A percentile compares a stretch with the other conserved stretches of the same genome.
These are phyloP conservation scores for Miniopterus natalensis DNA, from an alignment of 2,113 vertebrate genomes.

Conservation along the genomic window DNA sequence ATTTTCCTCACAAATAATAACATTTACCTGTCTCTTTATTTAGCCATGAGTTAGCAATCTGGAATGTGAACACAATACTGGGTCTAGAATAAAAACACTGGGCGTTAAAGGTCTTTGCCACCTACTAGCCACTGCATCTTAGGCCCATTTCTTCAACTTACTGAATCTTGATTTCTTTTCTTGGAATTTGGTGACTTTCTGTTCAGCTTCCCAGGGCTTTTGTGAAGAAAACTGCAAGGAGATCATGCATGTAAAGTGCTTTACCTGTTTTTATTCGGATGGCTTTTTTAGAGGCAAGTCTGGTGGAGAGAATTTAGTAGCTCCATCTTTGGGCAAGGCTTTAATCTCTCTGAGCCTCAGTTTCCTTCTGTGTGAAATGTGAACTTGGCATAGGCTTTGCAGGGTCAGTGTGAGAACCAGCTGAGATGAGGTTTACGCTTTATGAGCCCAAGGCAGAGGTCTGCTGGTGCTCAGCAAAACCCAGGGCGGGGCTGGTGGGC, in stretches of 20 bases:
- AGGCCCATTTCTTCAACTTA: neutral
- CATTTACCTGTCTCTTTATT: neutral
- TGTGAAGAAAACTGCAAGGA: conserved; percentile 24
- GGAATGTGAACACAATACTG: neutral
- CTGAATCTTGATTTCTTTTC: neutral
- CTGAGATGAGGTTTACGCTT: neutral
- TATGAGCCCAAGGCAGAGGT: no score
- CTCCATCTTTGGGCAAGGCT: neutral
- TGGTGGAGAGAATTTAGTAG: neutral
- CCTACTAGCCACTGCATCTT: neutral
- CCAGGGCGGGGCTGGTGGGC: rapidly evolving
- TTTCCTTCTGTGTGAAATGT: neutral
- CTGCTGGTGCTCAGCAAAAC: neutral
- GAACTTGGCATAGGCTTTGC: neutral
- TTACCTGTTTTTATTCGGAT: conserved; percentile 32
- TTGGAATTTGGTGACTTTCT: neutral
- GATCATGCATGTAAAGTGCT: neutral
- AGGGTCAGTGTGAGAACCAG: neutral
- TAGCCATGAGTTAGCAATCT: neutral
- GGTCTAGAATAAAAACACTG: neutral
- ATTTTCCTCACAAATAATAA: neutral
- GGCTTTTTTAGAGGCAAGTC: neutral
- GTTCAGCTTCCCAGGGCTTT: neutral
- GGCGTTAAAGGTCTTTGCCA: no score
- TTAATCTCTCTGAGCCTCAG: neutral